phyloP scores from a whole-genome alignment of 2,888 invertebrate species.

The Limnephilus marmoratus region DNA sequence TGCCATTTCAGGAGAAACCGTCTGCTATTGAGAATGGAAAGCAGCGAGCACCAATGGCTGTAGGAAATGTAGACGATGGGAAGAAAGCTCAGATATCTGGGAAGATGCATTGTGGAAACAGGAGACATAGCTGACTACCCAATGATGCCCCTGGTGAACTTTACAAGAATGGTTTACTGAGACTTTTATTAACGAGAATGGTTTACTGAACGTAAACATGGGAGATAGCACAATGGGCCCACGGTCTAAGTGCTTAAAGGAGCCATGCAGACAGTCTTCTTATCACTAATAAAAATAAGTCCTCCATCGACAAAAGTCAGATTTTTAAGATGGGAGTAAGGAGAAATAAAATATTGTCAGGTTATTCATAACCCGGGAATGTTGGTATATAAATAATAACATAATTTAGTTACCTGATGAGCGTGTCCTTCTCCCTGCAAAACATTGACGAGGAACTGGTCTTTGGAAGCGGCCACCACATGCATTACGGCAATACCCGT shows the following conservation, averaged over 20 bases:
- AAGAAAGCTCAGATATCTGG: not conserved
- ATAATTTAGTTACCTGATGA: constrained; percentile 76
- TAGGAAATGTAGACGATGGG: not conserved
- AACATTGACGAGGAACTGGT: constrained; percentile 82
- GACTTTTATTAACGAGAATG: not conserved
- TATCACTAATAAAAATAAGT: not conserved
- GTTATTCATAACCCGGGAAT: not conserved
- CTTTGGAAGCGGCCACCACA: constrained; percentile 80
- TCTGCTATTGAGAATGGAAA: not conserved
- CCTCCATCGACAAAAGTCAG: not conserved
- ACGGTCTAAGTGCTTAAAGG: not conserved
- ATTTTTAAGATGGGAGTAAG: not conserved
- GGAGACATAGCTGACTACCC: not conserved
- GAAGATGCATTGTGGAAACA: not conserved
- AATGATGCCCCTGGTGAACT: not conserved
- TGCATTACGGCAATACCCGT: constrained; percentile 80
- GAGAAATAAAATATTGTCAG: not conserved
- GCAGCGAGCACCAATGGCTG: not conserved
- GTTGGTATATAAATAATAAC: not conserved
- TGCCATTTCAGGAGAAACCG: not conserved
- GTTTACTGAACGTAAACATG: not conserved
- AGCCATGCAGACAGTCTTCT: not conserved
- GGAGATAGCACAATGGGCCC: not conserved
- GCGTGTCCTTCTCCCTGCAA: constrained; percentile 80
- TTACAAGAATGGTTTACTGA: not conserved